These are phyloP conservation scores for Cetoscarus ocellatus DNA, from an alignment of 2,797 vertebrate genomes.

Conservation along the genomic window DNA sequence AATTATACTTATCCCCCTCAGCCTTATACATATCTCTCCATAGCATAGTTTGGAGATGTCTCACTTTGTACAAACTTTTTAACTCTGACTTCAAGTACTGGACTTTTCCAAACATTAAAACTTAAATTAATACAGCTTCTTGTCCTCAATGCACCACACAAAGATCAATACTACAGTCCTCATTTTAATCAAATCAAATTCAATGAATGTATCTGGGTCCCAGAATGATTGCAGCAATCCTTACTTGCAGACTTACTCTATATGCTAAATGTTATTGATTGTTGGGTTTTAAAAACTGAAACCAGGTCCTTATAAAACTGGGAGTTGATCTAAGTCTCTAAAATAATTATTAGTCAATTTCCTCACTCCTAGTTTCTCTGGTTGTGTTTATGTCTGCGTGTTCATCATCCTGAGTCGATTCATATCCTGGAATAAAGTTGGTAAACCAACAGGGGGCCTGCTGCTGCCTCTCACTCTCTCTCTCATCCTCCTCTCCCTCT, in stretches of 20 bases:
- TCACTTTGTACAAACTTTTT: background rate
- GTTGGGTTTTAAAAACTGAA: no score
- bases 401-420: constrained; percentile 37
- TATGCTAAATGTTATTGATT: no score
- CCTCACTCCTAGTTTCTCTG: no score
- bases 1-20: no score
- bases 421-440: constrained; percentile 69
- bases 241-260: no score
- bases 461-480: constrained; percentile 30
- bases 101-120: constrained; percentile 12
- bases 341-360: no score
- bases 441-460: constrained; percentile 46
- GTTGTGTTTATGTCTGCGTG: background rate
- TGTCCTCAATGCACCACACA: constrained; percentile 7
- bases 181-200: constrained; percentile 2
- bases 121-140: constrained; percentile 26
- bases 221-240: background rate
- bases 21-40: no score
- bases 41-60: no score
- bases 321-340: no score
- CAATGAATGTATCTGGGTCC: constrained; percentile 30
- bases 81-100: background rate
- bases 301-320: no score
- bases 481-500: constrained; percentile 16
- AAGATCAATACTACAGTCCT: constrained; percentile 16